A percentile compares a stretch with the other conserved stretches of the same genome.
phyloP scores from a whole-genome alignment of 2,888 invertebrate species.

The Leucophenga maculata region DNA sequence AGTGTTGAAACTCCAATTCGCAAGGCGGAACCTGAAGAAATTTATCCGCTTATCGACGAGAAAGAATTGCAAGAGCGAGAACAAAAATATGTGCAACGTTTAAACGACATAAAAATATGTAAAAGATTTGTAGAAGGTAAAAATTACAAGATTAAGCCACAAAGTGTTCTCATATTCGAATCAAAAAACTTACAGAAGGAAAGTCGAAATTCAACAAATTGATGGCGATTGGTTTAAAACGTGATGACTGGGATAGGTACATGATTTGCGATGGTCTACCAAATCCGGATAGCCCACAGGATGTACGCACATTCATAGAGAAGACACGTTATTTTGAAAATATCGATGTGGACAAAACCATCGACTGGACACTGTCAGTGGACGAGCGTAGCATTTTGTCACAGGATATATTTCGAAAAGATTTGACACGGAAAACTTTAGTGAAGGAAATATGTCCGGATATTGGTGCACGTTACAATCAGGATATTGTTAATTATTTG shows the following conservation, averaged over 20 bases:
- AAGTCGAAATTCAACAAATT: slow-evolving; percentile 30
- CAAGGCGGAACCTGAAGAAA: too few species aligned
- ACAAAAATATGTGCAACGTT: slow-evolving; percentile 40
- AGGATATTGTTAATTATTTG: slow-evolving; percentile 47
- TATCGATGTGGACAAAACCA: slow-evolving; percentile 34
- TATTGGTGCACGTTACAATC: slow-evolving; percentile 51
- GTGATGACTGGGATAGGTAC: slow-evolving; percentile 55
- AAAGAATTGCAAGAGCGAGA: slow-evolving; percentile 50
- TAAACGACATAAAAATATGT: slow-evolving; percentile 50
- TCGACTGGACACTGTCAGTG: slow-evolving; percentile 61
- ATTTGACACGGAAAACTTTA: slow-evolving; percentile 49
- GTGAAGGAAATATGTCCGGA: slow-evolving; percentile 34
- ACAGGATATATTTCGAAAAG: slow-evolving; percentile 54
- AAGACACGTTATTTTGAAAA: slow-evolving; percentile 50
- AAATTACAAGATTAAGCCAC: neutral
- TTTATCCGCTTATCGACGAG: slow-evolving; percentile 43
- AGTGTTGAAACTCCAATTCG: too few species aligned
- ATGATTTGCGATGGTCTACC: slow-evolving; percentile 62
- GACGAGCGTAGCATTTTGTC: slow-evolving; percentile 59
- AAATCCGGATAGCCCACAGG: slow-evolving; percentile 52
- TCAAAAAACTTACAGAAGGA: slow-evolving; percentile 39
- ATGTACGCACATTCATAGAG: slow-evolving; percentile 55
- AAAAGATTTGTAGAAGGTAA: slow-evolving; percentile 50
- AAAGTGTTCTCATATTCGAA: neutral
- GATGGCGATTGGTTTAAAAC: slow-evolving; percentile 27